Evolutionary conservation across 1,140 invertebrate species (phyloP).

Genomic region (Pygmarrhopalites habei): DNA sequence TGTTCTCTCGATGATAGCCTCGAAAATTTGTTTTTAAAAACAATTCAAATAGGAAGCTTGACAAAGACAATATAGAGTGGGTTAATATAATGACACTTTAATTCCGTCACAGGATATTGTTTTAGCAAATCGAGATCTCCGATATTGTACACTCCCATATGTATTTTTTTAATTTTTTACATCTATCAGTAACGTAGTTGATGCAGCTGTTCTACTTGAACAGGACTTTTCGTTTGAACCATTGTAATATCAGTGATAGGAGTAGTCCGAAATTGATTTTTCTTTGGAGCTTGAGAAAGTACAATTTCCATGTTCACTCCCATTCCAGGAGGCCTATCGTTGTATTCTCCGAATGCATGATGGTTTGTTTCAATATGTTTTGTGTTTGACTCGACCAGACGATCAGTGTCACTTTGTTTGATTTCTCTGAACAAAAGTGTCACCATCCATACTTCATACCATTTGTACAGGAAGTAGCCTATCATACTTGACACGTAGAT

Average conservation of each 20-base stretch:
- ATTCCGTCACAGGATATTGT: no score
- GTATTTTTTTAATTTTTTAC: no score
- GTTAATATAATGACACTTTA: no score
- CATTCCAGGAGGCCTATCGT: neutral
- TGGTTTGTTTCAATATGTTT: neutral
- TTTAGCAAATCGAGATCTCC: no score
- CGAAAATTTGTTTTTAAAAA: no score
- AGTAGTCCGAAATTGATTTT: neutral
- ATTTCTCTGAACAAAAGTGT: constrained; percentile 23
- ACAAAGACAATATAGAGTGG: no score
- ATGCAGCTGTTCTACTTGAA: neutral
- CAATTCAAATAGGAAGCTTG: no score
- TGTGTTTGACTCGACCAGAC: neutral
- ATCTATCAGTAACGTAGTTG: no score
- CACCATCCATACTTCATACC: constrained; percentile 36
- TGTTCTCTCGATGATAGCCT: no score
- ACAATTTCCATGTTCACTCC: neutral
- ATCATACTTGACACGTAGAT: constrained; percentile 21
- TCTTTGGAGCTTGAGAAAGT: neutral
- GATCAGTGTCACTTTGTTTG: neutral
- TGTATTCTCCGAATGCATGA: neutral
- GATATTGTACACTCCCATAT: no score
- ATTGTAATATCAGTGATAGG: neutral
- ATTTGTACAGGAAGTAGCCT: constrained; percentile 30
- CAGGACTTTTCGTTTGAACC: neutral